Percentiles rank a stretch among this genome's conserved stretches.
phyloP scores from a whole-genome alignment of 1,140 invertebrate genomes.

The Xylocopa sonorina region DNA sequence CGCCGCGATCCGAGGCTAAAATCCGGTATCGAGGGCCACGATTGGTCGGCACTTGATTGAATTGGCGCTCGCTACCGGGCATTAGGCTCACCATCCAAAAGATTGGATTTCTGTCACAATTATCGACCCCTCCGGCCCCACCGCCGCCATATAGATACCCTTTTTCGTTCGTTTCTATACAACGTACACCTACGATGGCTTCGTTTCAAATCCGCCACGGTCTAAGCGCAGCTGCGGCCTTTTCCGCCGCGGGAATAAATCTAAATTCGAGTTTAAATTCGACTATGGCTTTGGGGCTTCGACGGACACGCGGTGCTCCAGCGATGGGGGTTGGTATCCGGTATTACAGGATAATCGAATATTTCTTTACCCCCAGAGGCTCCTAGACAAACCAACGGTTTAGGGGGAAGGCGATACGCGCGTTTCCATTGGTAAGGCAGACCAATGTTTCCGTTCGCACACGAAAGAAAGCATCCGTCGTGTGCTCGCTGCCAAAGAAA shows the following conservation, averaged over 20 bases:
- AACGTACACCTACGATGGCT: not conserved
- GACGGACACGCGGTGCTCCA: not conserved
- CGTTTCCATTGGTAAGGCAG: no score
- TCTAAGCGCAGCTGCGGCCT: constrained; percentile 63
- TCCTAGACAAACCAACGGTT: not conserved
- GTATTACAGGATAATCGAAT: constrained; percentile 3
- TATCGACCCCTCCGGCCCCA: constrained; percentile 55
- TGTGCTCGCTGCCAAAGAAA: no score
- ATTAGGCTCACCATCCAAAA: constrained; percentile 71
- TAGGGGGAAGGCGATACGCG: no score
- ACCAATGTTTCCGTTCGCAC: no score
- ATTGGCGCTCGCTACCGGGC: constrained; percentile 69
- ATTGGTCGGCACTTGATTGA: constrained; percentile 74
- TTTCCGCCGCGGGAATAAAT: constrained; percentile 48
- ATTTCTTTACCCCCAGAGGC: not conserved
- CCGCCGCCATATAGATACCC: not conserved
- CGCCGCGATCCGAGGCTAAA: constrained; percentile 57
- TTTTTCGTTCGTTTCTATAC: constrained; percentile 31
- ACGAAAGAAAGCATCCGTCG: no score
- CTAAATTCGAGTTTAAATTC: constrained; percentile 33
- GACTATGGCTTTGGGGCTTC: not conserved
- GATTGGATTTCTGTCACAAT: constrained; percentile 71
- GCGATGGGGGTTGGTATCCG: not conserved
- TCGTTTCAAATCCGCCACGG: constrained; percentile 44
- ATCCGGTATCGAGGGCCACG: constrained; percentile 62